Evolutionary conservation across 1,140 invertebrate species (phyloP).

Genomic region (Delia radicum): DNA sequence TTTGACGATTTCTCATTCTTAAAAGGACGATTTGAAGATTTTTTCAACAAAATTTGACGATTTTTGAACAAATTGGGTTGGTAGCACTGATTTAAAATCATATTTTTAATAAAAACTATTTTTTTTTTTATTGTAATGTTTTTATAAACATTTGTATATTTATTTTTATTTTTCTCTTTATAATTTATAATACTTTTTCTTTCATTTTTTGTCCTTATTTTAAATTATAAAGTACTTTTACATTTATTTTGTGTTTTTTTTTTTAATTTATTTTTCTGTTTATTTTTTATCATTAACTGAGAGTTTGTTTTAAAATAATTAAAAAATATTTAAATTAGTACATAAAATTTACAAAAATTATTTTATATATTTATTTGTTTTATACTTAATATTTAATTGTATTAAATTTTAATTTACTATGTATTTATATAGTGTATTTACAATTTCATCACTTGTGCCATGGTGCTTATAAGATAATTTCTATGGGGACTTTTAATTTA

Average conservation of each 20-base stretch:
- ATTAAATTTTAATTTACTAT: neutral
- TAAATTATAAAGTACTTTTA: neutral
- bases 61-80: too few relatives aligned
- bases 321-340: slow-evolving; percentile 17
- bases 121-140: neutral
- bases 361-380: neutral
- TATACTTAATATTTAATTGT: neutral
- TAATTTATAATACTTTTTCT: slow-evolving; percentile 5
- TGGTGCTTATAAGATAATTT: slow-evolving; percentile 10
- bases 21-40: too few relatives aligned
- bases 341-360: slow-evolving; percentile 22
- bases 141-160: neutral
- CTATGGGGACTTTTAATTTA: neutral
- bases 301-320: neutral
- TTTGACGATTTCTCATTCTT: too few relatives aligned
- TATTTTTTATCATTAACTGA: neutral
- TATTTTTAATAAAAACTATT: too few relatives aligned
- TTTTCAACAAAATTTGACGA: too few relatives aligned
- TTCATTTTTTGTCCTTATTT: neutral
- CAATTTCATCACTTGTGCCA: slow-evolving; percentile 18
- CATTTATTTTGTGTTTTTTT: neutral
- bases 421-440: slow-evolving; percentile 10
- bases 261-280: neutral
- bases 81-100: too few relatives aligned
- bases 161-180: neutral